A percentile compares a stretch with the other conserved stretches of the same genome.
Evolutionary conservation across 2,888 invertebrate species (phyloP).

Genomic region (Tachina grossa): DNA sequence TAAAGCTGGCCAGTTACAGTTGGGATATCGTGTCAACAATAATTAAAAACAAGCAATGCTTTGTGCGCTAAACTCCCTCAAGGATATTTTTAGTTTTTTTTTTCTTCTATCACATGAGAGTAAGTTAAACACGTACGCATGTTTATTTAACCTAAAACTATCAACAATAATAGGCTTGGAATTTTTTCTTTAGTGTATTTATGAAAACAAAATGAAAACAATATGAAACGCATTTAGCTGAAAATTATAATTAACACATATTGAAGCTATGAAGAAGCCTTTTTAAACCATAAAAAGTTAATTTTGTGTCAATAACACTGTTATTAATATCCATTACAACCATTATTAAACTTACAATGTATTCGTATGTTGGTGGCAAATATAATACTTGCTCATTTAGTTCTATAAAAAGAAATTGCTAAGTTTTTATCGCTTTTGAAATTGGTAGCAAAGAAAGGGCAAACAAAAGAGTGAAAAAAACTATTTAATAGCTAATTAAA

Average conservation of each 20-base stretch:
- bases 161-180: too few species aligned
- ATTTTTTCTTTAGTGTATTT: too few species aligned
- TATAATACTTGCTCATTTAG: slow-evolving; percentile 1
- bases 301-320: too few species aligned
- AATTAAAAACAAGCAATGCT: neutral
- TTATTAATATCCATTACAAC: neutral
- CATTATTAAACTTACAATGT: neutral
- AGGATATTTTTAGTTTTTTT: neutral
- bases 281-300: too few species aligned
- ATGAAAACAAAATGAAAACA: too few species aligned
- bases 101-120: neutral
- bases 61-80: neutral
- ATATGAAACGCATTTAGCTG: too few species aligned
- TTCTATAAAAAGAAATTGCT: neutral
- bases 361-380: neutral
- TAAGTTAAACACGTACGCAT: too few species aligned
- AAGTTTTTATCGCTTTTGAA: slow-evolving; percentile 2
- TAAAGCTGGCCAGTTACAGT: slow-evolving; percentile 34
- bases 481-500: slow-evolving; percentile 30
- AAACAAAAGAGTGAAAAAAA: neutral
- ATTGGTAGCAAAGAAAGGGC: neutral
- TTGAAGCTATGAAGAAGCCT: too few species aligned
- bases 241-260: too few species aligned
- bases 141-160: too few species aligned
- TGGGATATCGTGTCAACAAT: slow-evolving; percentile 12